phyloP scores from a whole-genome alignment of 2,797 vertebrate genomes.

The Lophotriccus pileatus region DNA sequence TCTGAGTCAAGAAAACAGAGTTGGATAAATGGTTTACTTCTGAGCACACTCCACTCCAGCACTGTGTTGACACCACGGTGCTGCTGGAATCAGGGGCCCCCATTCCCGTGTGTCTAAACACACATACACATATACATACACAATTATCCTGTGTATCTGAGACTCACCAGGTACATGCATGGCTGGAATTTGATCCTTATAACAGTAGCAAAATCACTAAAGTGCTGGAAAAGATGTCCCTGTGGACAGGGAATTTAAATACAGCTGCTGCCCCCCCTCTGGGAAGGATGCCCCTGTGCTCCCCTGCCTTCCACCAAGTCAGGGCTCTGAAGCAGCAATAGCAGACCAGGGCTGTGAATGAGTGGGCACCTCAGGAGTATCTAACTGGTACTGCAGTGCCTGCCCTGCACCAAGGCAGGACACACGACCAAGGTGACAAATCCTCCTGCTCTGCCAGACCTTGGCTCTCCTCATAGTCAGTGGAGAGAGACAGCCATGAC shows the following conservation, averaged over 20 bases:
- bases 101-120: neutral
- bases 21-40: neutral
- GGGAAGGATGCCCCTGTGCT: neutral
- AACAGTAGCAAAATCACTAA: neutral
- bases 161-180: neutral
- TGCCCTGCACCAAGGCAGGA: neutral
- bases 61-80: accelerated
- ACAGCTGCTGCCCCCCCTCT: neutral
- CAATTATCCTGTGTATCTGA: neutral
- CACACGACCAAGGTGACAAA: too few species aligned
- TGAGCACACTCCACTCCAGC: neutral
- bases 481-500: neutral
- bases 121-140: too few species aligned
- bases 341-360: neutral
- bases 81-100: neutral
- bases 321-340: neutral
- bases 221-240: neutral
- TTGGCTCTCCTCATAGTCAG: neutral
- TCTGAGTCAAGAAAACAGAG: neutral
- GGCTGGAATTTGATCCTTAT: neutral
- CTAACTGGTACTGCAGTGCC: neutral
- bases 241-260: neutral
- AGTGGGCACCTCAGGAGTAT: too few species aligned
- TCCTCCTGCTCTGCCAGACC: neutral
- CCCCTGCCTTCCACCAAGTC: neutral